Percentiles rank a stretch among this genome's conserved stretches.
phyloP scores from a whole-genome alignment of 1,140 invertebrate species.

The Caenorhabditis inopinata region DNA sequence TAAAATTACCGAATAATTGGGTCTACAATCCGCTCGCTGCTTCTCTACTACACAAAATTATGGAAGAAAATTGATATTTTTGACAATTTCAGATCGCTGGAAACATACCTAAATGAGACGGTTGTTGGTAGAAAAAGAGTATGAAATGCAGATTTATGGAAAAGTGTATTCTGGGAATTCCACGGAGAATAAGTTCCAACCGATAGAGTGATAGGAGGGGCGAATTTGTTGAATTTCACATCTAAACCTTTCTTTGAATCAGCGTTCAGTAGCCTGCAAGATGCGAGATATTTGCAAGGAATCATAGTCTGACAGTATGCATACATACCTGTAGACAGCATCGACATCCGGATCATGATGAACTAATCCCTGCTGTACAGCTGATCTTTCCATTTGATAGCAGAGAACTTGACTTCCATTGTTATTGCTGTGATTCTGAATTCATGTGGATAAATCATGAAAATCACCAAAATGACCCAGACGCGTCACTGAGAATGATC shows the following conservation, averaged over 20 bases:
- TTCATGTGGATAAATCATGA: conserved; percentile 61
- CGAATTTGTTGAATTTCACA: no score
- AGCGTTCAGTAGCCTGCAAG: conserved; percentile 26
- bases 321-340: conserved; percentile 65
- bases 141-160: conserved; percentile 58
- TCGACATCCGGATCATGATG: conserved; percentile 67
- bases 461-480: conserved; percentile 65
- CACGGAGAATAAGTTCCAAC: no score
- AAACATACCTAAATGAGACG: conserved; percentile 45
- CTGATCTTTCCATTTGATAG: no score
- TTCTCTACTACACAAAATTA: conserved; percentile 41
- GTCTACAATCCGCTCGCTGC: no score
- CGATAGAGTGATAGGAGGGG: no score
- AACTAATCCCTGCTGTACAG: no score
- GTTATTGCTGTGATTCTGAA: no score
- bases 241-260: no score
- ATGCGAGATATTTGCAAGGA: conserved; percentile 43
- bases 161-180: no score
- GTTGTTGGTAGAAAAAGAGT: conserved; percentile 55
- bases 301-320: conserved; percentile 28
- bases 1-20: no score
- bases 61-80: not conserved
- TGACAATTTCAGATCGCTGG: no score
- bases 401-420: no score
- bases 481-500: conserved; percentile 64